Base-by-base conservation (phyloP, 1,140 invertebrate genomes). In the Macrosteles quadrilineatus region DNA sequence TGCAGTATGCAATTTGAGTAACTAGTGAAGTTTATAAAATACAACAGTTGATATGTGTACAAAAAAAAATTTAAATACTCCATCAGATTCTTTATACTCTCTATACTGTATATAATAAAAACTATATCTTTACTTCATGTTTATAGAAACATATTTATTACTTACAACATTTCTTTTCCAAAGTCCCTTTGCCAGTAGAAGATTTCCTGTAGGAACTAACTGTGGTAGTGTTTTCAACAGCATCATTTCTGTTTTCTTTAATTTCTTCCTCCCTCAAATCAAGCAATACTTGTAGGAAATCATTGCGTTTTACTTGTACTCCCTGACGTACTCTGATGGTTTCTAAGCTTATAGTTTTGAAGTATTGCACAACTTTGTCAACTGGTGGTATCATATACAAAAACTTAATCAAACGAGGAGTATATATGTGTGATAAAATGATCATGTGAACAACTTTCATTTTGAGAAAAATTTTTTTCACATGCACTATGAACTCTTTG, bases 401-500 rank as follows among this genome's bases (percentile, higher is more conserved):
- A 12, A 45, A 23, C 2, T 59, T 72, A 19, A 67, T 50, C 1
- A 75, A 1, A 43, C 43, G 47, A 1, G 73, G 72, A 9, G 71
- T 69, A 40, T 71, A 73, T 12, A 71, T 40, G n/a, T 71, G 62
- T 17, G 67, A 21, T 0, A 74, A 19, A 27, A 73, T 62, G 0
- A 62, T 43, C n/a, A 72, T 21, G 12, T 59, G 11, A 43, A 59
- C 79, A 36, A 36, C 76, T 57, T 68, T 79, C 75, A 85, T 83
- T 45, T 74, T 68, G 50, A 79, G 77, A 72, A 87, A 86, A 66
- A 83, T 79, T 31, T 83, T 81, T 23, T 83, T 71, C 0, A 80
- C 76, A 73, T 83, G 74, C 17, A 73, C 76, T 72, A 87, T 77
- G 6, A 81, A 82, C 63, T 86, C 81, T 17, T 81, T 81, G 50